A percentile compares a stretch with the other conserved stretches of the same genome.
Conservation (phyloP, 2,888 invertebrate species). For the Myathropa florea region DNA sequence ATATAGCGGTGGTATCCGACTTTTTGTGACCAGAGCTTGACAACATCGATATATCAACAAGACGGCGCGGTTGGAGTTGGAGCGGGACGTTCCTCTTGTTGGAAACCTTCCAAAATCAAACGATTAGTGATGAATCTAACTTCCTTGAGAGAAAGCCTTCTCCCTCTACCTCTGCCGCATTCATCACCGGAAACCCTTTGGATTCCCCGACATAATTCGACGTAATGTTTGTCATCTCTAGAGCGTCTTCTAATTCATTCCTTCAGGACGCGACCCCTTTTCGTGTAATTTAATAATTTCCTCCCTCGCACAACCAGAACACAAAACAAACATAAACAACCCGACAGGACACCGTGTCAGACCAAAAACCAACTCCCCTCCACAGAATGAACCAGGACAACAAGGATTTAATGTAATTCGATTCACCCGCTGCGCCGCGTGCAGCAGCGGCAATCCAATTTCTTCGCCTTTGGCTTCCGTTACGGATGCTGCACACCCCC, state of each 20-base stretch:
- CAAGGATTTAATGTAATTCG: conserved; percentile 70
- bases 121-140: too few relatives aligned
- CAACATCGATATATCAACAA: too few relatives aligned
- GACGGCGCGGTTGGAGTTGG: too few relatives aligned
- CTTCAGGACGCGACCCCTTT: conserved; percentile 44
- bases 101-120: too few relatives aligned
- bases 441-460: conserved; percentile 62
- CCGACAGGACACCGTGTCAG: conserved; percentile 59
- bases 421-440: conserved; percentile 67
- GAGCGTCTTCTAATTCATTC: conserved; percentile 30
- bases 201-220: conserved; percentile 35
- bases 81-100: too few relatives aligned
- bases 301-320: not conserved
- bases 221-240: conserved; percentile 51
- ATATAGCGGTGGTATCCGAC: too few relatives aligned
- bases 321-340: conserved; percentile 63
- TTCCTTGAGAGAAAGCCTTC: not conserved
- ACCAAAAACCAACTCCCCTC: conserved; percentile 42
- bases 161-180: conserved; percentile 19
- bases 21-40: too few relatives aligned
- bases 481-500: conserved; percentile 76
- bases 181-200: not conserved
- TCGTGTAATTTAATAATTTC: conserved; percentile 56
- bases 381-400: conserved; percentile 54
- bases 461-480: conserved; percentile 74